Base-by-base conservation (phyloP, 2,888 invertebrate genomes). In the Lochmaea crataegi region DNA sequence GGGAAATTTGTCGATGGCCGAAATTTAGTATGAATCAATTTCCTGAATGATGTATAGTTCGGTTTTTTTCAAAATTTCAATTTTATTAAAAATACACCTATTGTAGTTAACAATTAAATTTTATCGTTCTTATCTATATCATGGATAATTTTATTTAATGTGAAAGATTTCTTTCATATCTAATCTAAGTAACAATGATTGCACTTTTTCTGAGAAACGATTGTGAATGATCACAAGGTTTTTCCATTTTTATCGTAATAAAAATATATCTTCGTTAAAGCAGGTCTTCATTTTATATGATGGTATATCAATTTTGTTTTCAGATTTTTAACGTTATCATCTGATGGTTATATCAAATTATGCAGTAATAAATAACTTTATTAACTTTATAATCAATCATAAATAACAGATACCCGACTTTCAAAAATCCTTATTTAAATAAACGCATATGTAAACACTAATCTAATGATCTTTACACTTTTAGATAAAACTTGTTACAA, bases 351-450 rank as follows among this genome's bases (percentile, higher is more conserved):
- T 51, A 51, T 45, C 12, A 45, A 45, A 45, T 11, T 51, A 53
- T 16, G n/a, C 9, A 53, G n/a, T 32, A 9, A 38, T 60, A 60
- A 32, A n/a, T 60, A 60, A 38, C 60, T 60, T 60, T 60, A 60
- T 60, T 60, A 60, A 38, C 38, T 60, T 60, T 60, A 60, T 60
- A 60, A 60, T 60, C 60, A 60, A 60, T 60, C 60, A 60, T 60
- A 60, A 26, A 60, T 60, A 38, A 32, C 60, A 38, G 38, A 60
- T 38, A 60, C 26, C 32, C 32, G 60, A 32, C 32, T 32, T 60
- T 38, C 38, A n/a, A 60, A 60, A 60, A 60, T 60, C 60, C 60
- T 38, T 60, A 60, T 60, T 53, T 60, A 60, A 60, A 60, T 60
- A 32, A 32, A 14, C 26, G 32, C 60, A 38, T 38, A 32, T 38